These are phyloP conservation scores for Apostichopus leukothele DNA, from an alignment of 53 echinoderm and acorn worm genomes.

Conservation along the genomic window DNA sequence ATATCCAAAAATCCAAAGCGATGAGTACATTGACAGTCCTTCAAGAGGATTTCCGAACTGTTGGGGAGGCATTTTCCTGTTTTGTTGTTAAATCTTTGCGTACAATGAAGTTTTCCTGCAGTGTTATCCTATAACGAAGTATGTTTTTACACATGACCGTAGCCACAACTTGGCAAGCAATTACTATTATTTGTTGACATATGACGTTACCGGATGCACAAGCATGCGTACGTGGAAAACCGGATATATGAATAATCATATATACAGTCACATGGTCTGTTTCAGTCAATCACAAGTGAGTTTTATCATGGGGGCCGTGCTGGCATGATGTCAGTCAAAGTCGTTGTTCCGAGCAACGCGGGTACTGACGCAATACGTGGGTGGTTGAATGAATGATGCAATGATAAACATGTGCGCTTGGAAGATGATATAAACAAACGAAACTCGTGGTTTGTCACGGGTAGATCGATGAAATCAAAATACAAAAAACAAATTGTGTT, in stretches of 20 bases:
- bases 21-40: background rate
- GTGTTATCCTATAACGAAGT: background rate
- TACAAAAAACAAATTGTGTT: no score
- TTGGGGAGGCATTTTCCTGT: background rate
- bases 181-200: background rate
- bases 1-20: constrained; percentile 89
- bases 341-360: constrained; percentile 9
- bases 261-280: constrained; percentile 1
- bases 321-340: background rate
- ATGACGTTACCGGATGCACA: background rate
- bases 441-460: background rate
- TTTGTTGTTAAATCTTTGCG: background rate
- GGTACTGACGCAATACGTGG: constrained; percentile 20
- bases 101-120: background rate
- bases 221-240: background rate
- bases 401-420: constrained; percentile 15
- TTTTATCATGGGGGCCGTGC: background rate
- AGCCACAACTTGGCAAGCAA: background rate
- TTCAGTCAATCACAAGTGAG: background rate
- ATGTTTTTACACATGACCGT: background rate
- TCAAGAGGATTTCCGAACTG: background rate
- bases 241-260: background rate
- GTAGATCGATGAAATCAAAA: no score
- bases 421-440: constrained; percentile 10
- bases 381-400: constrained; percentile 42